These are phyloP conservation scores for Ylistrum balloti DNA, from an alignment of 1,140 invertebrate species.

Conservation along the genomic window DNA sequence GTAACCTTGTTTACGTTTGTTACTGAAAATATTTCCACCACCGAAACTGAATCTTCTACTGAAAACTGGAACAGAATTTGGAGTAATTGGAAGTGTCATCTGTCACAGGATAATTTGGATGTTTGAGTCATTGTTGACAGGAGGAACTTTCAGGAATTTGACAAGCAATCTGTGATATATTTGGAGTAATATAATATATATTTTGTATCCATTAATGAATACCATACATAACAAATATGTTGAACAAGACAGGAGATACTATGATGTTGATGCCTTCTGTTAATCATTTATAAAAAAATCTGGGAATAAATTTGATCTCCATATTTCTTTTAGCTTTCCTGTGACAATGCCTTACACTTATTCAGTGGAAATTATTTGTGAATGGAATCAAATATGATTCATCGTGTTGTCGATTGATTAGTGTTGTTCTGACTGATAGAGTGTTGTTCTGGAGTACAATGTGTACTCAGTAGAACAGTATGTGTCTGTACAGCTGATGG, in stretches of 20 bases:
- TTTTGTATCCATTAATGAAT: slow-evolving; percentile 28
- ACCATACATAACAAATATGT: neutral
- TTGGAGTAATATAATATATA: slow-evolving; percentile 13
- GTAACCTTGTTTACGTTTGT: neutral
- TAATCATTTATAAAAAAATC: too few relatives aligned
- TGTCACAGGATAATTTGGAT: neutral
- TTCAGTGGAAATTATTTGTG: neutral
- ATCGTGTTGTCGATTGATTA: neutral
- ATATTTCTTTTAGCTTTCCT: too few relatives aligned
- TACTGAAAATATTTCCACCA: neutral
- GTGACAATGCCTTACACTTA: too few relatives aligned
- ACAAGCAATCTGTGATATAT: neutral
- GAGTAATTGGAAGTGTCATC: slow-evolving; percentile 28
- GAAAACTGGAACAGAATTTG: neutral
- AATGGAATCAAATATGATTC: neutral
- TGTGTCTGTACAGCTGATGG: neutral
- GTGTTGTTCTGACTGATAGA: neutral
- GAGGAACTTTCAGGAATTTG: neutral
- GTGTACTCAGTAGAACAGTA: neutral
- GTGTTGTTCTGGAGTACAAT: neutral
- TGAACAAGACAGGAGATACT: too few relatives aligned
- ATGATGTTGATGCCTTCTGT: neutral
- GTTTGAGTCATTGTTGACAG: neutral
- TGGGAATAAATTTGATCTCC: neutral
- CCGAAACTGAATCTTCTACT: neutral